Base-by-base conservation (phyloP, 2,797 vertebrate genomes). In the Harpagifer antarcticus region DNA sequence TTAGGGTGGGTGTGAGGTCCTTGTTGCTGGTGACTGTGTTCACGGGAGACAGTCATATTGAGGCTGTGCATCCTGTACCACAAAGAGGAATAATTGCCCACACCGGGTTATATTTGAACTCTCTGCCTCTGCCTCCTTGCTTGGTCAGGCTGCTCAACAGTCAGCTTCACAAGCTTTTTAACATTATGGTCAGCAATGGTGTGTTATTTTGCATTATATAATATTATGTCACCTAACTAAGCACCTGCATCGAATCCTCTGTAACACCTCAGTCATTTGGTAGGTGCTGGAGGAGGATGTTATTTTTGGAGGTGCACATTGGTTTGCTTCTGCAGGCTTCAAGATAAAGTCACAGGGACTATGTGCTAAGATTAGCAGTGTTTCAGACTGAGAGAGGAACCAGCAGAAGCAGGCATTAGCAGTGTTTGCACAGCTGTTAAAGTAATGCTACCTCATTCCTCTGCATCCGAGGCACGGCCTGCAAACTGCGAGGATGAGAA, bases 361-460 rank as follows among this genome's bases (percentile, higher is more conserved):
- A 50, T 69, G 74, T 80, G 83, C 81, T 86, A 77, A 88, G 88
- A 90, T 92, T 92, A 90, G 88, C 85, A 74, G 69, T 57, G 43
- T 76, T 57, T 74, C 74, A 67, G 74, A 53, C 72, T 48, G 77
- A 72, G 77, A 79, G 72, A 37, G 3, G 76, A 82, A 63, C 69
- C 88, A 90, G 88, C 88, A 89, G 92, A 85, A 61, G 83, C 65
- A 86, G 86, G 91, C 86, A 91, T 92, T 91, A 92, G 86, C 86
- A 78, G 62, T 91, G 90, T 93, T 92, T 92, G 84, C 88, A 90
- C 92, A 93, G 93, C 89, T 93, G 92, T 88, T 92, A 87, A 92
- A 91, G 91, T 91, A 93, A 92, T 89, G 81, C 89, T 88, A 91
- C 87, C 90, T 91, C 88, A 89, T 86, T 88, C 86, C 82, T 85